Conservation (phyloP, 2,888 invertebrate genomes). For the Sarcophaga subvicina region DNA sequence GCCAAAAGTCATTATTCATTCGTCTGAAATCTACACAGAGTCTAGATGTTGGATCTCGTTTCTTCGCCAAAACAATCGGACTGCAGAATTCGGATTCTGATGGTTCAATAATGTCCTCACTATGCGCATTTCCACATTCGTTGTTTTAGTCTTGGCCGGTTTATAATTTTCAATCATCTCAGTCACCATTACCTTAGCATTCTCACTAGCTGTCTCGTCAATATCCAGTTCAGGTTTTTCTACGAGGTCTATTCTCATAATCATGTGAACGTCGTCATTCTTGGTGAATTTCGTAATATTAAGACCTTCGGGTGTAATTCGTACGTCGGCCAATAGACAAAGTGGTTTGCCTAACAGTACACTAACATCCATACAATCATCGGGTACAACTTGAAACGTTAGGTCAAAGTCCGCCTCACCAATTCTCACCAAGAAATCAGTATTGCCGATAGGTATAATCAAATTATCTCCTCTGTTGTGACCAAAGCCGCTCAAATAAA, state of each 20-base stretch:
- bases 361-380: slow-evolving; percentile 39
- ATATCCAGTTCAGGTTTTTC: no score
- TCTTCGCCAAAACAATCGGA: slow-evolving; percentile 71
- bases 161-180: slow-evolving; percentile 31
- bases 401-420: slow-evolving; percentile 19
- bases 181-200: background rate
- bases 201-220: no score
- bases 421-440: slow-evolving; percentile 5
- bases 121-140: slow-evolving; percentile 13
- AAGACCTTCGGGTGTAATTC: slow-evolving; percentile 22
- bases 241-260: no score
- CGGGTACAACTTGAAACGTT: slow-evolving; percentile 40
- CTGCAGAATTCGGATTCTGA: slow-evolving; percentile 72
- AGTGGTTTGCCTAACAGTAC: slow-evolving; percentile 34
- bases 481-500: slow-evolving; percentile 58
- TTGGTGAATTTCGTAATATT: slow-evolving; percentile 10
- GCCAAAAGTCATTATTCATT: slow-evolving; percentile 54
- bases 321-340: slow-evolving; percentile 19
- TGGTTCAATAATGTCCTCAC: slow-evolving; percentile 50
- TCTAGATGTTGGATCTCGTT: slow-evolving; percentile 68
- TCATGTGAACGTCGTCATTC: slow-evolving; percentile 9
- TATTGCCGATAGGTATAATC: background rate
- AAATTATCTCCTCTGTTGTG: slow-evolving; percentile 1
- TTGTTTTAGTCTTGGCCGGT: slow-evolving; percentile 21
- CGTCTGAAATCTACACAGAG: slow-evolving; percentile 72